Evolutionary conservation across 2,888 invertebrate genomes (phyloP).

Genomic region (Exocentrus adspersus): DNA sequence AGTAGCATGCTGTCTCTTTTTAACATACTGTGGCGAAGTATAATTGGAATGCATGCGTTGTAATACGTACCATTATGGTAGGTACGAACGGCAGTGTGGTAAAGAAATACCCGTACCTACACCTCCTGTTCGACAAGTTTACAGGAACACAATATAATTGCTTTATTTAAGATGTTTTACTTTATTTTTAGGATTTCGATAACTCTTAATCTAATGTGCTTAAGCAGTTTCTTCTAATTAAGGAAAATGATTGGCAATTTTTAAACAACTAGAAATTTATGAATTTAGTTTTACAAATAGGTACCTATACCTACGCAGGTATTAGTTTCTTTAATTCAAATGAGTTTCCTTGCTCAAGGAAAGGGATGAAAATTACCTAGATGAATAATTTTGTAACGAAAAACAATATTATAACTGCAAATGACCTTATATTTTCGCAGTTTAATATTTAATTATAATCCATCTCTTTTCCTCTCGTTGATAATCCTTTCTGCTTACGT

Average conservation of each 20-base stretch:
- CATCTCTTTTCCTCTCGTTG: slow-evolving; percentile 28
- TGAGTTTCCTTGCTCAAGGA: slow-evolving; percentile 25
- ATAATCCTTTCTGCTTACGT: slow-evolving; percentile 12
- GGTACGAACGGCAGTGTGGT: slow-evolving; percentile 13
- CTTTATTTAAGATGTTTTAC: slow-evolving; percentile 28
- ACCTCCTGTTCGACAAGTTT: slow-evolving; percentile 35
- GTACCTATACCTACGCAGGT: too few relatives aligned
- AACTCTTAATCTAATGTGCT: background rate
- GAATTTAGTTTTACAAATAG: too few relatives aligned
- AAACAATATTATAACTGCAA: slow-evolving; percentile 43
- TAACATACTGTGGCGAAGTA: slow-evolving; percentile 28
- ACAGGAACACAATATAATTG: slow-evolving; percentile 36
- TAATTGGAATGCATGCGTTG: slow-evolving; percentile 27
- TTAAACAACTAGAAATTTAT: too few relatives aligned
- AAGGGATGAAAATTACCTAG: slow-evolving; percentile 39
- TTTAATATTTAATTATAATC: slow-evolving; percentile 47
- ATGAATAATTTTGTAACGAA: slow-evolving; percentile 38
- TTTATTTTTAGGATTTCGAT: background rate
- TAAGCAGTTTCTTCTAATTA: too few relatives aligned
- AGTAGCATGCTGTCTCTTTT: slow-evolving; percentile 37
- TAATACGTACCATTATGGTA: slow-evolving; percentile 24
- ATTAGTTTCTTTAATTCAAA: slow-evolving; percentile 11
- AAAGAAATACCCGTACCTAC: slow-evolving; percentile 27
- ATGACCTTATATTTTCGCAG: slow-evolving; percentile 46
- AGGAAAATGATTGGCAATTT: too few relatives aligned